Base-by-base conservation (phyloP, 1,140 invertebrate species). In the Grapholita molesta region DNA sequence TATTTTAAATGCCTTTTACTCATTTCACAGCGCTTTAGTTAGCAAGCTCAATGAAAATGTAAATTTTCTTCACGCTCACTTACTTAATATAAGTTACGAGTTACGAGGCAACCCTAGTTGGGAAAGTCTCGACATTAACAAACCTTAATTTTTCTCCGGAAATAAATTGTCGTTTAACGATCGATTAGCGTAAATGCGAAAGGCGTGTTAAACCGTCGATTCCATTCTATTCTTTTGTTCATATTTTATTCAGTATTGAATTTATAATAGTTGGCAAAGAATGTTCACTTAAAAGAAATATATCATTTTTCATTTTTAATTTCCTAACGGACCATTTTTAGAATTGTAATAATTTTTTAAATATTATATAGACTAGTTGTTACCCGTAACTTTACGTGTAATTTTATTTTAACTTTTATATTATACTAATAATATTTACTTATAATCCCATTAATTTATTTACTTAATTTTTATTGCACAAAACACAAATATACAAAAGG, bases 141-240 rank as follows among this genome's bases (percentile, higher is more conserved):
- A n/a, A 25, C 24, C 53, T 57, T 57, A 28, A 57, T 61, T 32
- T 61, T 28, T 32, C 24, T 6, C 6, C 25, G 5, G 28, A 28
- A 61, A 32, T 3, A 28, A 15, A 32, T 30, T 28, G 23, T 25
- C 55, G 24, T 28, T 61, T 18, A 15, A 7, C 30, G 55, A 30
- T 32, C 55, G n/a, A 21, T 61, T 61, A 61, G 8, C 12, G 32
- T 30, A 61, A 61, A 61, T 57, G 53, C 24, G 53, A 55, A 55
- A 28, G 24, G 9, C 53, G 11, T 28, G 53, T 55, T 24, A 25
- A 15, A 12, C 24, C 11, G 24, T 11, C 24, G 53, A 28, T 11
- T n/a, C 2, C 23, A 12, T 38, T 38, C 35, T 15, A 38, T 12
- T 38, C n/a, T 12, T n/a, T 18, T 18, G 15, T 18, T n/a, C n/a